Base-by-base conservation (phyloP, 2,797 vertebrate species). In the Lacerta agilis region DNA sequence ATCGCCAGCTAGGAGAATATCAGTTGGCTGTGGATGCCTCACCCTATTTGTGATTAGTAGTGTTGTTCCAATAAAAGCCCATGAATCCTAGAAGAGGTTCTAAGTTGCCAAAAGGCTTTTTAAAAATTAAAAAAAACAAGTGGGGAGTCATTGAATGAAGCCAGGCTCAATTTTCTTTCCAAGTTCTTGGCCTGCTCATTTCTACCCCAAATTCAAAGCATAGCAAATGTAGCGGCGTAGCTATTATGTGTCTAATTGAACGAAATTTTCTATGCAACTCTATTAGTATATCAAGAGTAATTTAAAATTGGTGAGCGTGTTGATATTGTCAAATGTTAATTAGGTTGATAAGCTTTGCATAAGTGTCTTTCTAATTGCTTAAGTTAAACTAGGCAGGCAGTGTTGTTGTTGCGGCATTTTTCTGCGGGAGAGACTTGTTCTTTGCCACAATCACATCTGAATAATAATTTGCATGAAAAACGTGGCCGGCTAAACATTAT, bases 311-410 rank as follows among this genome's bases (percentile, higher is more conserved):
- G 71, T 38, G 49, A 84, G 27, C 36, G 36, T 87, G 61, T 83
- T 85, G 72, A 80, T 87, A 82, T 64, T 85, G 77, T 87, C 82
- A 87, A 77, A 89, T 87, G 55, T 82, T 89, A 91, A 82, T 77
- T 78, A 81, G 85, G n/a, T 17, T 81, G 84, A 89, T 85, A 85
- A 89, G 72, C 33, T 73, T 73, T 81, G 25, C 33, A 17, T 55
- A 84, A 82, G 49, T 87, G 64, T 41, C 17, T 78, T 82, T 82
- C 55, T 78, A 72, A 87, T 64, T 84, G 61, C 85, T 78, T 77
- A 85, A 87, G 38, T 82, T 89, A 82, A 87, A 75, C 27, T 23
- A 79, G 75, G 76, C 41, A 88, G 61, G 45, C 11, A 84, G 6
- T 41, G 64, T 72, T 86, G 43, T 6, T 86, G 41, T 55, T 79